These are phyloP conservation scores for Cynopterus sphinx DNA, from an alignment of 2,797 vertebrate species.

Conservation along the genomic window DNA sequence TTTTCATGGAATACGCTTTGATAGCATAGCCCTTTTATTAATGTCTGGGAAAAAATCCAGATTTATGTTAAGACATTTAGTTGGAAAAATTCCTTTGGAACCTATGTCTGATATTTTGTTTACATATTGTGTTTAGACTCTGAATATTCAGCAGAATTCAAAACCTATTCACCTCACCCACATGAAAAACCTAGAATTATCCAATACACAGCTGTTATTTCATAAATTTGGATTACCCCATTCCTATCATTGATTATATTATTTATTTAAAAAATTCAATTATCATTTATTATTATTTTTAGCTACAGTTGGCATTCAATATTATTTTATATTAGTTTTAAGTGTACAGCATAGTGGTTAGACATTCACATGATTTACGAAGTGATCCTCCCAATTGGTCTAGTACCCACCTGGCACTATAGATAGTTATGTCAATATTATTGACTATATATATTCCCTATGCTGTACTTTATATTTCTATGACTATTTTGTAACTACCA, in stretches of 20 bases:
- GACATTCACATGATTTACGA: no score
- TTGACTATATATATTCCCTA: no score
- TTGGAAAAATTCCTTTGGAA: background rate
- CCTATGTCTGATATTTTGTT: background rate
- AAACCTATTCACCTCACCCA: background rate
- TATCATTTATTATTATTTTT: no score
- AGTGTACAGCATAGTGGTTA: no score
- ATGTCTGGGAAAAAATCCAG: background rate
- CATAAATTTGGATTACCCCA: background rate
- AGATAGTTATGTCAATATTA: no score
- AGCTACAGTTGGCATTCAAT: no score
- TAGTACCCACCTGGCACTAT: no score
- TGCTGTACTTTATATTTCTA: no score
- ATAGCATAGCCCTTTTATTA: background rate
- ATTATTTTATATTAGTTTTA: no score
- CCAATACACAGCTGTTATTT: background rate
- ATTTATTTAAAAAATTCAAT: no score
- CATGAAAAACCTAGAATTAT: background rate
- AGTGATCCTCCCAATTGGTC: no score
- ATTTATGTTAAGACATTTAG: background rate
- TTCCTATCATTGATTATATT: background rate
- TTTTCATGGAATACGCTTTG: background rate
- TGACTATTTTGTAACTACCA: no score
- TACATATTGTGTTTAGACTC: background rate
- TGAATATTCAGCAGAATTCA: background rate